Evolutionary conservation across 37 sponge, comb jelly and placozoan genomes (phyloP).

Genomic region (Halisarca cf. caerulea): DNA sequence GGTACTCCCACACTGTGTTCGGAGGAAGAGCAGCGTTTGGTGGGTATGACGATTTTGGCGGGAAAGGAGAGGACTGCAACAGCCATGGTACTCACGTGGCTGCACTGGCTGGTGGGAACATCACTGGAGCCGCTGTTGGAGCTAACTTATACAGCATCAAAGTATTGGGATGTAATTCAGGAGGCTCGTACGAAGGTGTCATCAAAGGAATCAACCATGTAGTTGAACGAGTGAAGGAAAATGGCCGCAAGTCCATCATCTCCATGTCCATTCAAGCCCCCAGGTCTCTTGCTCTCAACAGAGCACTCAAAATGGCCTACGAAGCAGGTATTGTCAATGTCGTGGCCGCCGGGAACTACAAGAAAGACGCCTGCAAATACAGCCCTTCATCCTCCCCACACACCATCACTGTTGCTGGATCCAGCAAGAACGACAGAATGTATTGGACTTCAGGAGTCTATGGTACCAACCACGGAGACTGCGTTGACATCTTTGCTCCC

Average conservation of each 20-base stretch:
- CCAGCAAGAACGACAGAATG: background rate
- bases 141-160: slow-evolving; percentile 64
- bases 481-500: slow-evolving; percentile 33
- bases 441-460: background rate
- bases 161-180: slow-evolving; percentile 55
- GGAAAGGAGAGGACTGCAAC: slow-evolving; percentile 65
- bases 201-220: slow-evolving; percentile 60
- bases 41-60: background rate
- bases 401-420: slow-evolving; percentile 21
- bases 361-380: slow-evolving; percentile 18
- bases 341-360: slow-evolving; percentile 28
- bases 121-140: slow-evolving; percentile 62
- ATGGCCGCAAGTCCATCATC: slow-evolving; percentile 32
- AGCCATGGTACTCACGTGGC: slow-evolving; percentile 86
- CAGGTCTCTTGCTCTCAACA: slow-evolving; percentile 31
- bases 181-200: slow-evolving; percentile 58
- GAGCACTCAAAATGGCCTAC: slow-evolving; percentile 37
- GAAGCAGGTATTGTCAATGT: slow-evolving; percentile 5
- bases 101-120: slow-evolving; percentile 68
- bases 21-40: slow-evolving; percentile 13
- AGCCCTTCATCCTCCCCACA: slow-evolving; percentile 1
- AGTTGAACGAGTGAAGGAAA: background rate
- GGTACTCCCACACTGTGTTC: slow-evolving; percentile 43
- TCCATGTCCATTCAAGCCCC: slow-evolving; percentile 68
- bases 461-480: slow-evolving; percentile 28